Evolutionary conservation across 1,140 invertebrate genomes (phyloP), one percentile per base, ranked within the genome.

Genomic region (Arion vulgaris): DNA sequence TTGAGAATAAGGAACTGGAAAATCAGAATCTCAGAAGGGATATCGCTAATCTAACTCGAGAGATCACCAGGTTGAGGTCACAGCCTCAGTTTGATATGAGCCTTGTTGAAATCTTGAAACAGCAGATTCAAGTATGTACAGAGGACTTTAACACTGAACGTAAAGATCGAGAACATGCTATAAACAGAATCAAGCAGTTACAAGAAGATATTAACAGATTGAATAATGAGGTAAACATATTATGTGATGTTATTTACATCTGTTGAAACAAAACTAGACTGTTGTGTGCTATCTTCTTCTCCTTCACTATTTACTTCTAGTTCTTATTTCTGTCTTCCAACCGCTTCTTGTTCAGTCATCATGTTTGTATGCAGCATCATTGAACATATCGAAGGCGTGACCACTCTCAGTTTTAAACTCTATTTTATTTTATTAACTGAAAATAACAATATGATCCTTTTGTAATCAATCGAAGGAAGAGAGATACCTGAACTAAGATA

Each of bases 81-180:
- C 62, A 80, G 68, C 78, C 62, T 49, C 78, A 71, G 26, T 45
- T 11, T 69, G 85, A 87, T 53, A 51, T 74, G 0, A 88, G 88
- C 62, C 88, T 86, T 0, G 85, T 90, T 0, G 85, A 86, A 28
- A 88, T 88, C 28, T 81, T 91, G 7, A 91, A 89, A 74, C 87
- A 89, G 15, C 90, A 91, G 78, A 89, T 91, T n/a, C 89, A 90
- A 53, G 89, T 91, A 32, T 91, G 88, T 83, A 90, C 90, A 13
- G 90, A 91, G 83, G 90, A 91, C 82, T 91, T 91, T 79, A 88
- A 90, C 66, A 88, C 86, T 7, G 90, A 91, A 75, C 84, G 90
- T 62, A 85, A 85, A 41, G 90, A 91, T 76, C 57, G 89, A 45
- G 89, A 88, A 81, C 86, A 87, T 57, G 90, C 89, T 13, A 85